Conservation (phyloP, 2,797 vertebrate species). For the Megalops cyprinoides region DNA sequence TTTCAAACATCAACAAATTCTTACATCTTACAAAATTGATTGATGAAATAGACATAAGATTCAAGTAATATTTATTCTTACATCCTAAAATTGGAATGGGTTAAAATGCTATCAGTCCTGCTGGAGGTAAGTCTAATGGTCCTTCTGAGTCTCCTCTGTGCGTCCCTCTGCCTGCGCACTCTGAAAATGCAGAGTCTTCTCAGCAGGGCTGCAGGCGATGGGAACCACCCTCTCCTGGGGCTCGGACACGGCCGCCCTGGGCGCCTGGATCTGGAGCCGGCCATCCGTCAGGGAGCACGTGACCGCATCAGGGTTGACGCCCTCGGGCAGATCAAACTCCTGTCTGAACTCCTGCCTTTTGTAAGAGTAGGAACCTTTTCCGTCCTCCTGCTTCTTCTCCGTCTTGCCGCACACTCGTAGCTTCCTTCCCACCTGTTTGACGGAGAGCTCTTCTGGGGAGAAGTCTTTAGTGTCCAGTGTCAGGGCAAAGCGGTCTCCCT, state of each 20-base stretch:
- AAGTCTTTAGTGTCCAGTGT: slow-evolving; percentile 74
- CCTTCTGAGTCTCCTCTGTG: neutral
- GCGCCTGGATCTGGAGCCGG: slow-evolving; percentile 59
- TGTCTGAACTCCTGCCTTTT: slow-evolving; percentile 68
- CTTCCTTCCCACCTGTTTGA: slow-evolving; percentile 68
- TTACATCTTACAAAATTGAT: too few relatives aligned
- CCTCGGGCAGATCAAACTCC: slow-evolving; percentile 60
- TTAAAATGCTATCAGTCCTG: neutral
- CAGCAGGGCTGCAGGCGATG: slow-evolving; percentile 57
- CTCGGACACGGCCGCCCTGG: slow-evolving; percentile 45
- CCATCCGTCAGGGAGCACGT: slow-evolving; percentile 62
- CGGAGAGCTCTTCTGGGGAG: slow-evolving; percentile 70
- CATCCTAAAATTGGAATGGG: too few relatives aligned
- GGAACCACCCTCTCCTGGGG: slow-evolving; percentile 72
- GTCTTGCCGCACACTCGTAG: slow-evolving; percentile 69
- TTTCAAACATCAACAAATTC: neutral
- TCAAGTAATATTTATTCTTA: too few relatives aligned
- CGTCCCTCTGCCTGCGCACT: slow-evolving; percentile 21
- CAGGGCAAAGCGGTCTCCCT: slow-evolving; percentile 49
- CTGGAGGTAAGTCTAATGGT: neutral
- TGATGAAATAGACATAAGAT: too few relatives aligned
- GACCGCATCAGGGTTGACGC: slow-evolving; percentile 50
- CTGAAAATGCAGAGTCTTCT: slow-evolving; percentile 32
- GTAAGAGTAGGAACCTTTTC: slow-evolving; percentile 79
- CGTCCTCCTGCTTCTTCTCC: slow-evolving; percentile 69